phyloP scores from a whole-genome alignment of 2,888 invertebrate genomes.

The Drosophila stalkeri region DNA sequence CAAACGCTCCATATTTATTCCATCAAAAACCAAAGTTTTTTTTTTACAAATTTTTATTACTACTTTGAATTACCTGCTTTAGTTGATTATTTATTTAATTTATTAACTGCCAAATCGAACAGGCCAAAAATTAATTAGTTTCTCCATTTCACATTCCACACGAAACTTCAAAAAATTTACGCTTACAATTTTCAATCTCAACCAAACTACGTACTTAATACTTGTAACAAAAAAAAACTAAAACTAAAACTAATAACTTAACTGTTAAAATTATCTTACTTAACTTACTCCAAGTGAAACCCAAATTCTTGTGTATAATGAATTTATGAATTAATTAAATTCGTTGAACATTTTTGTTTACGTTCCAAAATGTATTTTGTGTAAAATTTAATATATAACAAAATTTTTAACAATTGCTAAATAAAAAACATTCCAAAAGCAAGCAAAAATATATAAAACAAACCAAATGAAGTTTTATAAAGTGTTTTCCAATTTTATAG shows the following conservation, averaged over 20 bases:
- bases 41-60: background rate
- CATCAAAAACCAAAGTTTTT: slow-evolving; percentile 34
- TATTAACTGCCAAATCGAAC: slow-evolving; percentile 16
- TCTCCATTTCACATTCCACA: slow-evolving; percentile 26
- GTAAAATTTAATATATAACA: slow-evolving; percentile 21
- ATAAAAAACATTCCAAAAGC: slow-evolving; percentile 49
- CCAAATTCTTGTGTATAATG: slow-evolving; percentile 4
- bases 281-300: slow-evolving; percentile 12
- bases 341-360: slow-evolving; percentile 20
- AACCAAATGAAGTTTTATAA: background rate
- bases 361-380: slow-evolving; percentile 14
- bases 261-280: slow-evolving; percentile 27
- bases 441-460: background rate
- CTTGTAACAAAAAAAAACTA: slow-evolving; percentile 11
- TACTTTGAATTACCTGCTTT: background rate
- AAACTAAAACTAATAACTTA: background rate
- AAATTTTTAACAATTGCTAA: slow-evolving; percentile 38
- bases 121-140: slow-evolving; percentile 25
- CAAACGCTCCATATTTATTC: background rate
- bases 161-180: slow-evolving; percentile 10
- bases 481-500: background rate
- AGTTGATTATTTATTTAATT: slow-evolving; percentile 25
- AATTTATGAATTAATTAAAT: slow-evolving; percentile 4
- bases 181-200: slow-evolving; percentile 28
- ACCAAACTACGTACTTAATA: slow-evolving; percentile 35